Evolutionary conservation across 2,888 invertebrate genomes (phyloP), one percentile per base, ranked within the genome.

Genomic region (Melolontha melolontha): DNA sequence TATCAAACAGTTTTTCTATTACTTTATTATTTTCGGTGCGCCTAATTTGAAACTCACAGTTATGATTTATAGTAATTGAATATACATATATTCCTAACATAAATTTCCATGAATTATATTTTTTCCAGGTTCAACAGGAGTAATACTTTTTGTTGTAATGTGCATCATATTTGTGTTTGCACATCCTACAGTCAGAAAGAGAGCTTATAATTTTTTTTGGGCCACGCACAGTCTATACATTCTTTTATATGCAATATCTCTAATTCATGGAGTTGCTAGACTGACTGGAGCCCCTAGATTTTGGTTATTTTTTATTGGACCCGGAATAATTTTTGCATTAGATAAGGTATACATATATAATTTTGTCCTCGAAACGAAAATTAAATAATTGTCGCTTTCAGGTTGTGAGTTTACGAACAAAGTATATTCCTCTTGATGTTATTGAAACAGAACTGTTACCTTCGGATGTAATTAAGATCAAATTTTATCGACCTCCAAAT

Each of bases 91-190:
- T n/a, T n/a, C n/a, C n/a, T n/a, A n/a, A n/a, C n/a, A n/a, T n/a
- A n/a, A n/a, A n/a, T n/a, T n/a, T n/a, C n/a, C n/a, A n/a, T n/a
- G n/a, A n/a, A n/a, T n/a, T n/a, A n/a, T n/a, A n/a, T n/a, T n/a
- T n/a, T n/a, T n/a, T 82, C 1, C 80, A 94, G 95, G 96, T 72
- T 82, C 94, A 2, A 95, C 93, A 1, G 96, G 97, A 10, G 94
- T 97, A 0, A 79, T 95, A 1, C 86, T 97, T 0, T 97, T 96
- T 80, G 87, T 94, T 63, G 91, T 96, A 64, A 96, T 97, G 93
- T 93, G 94, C 80, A 92, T 97, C 64, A 97, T 98, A 75, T 96
- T 97, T 80, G 93, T 96, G n/a, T 98, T 98, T 81, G 97, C 97
- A 0, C 96, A 97, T 84, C 96, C 97, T 0, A 90, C 91, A 2